Conservation (phyloP, 2,113 vertebrate species). For the Atractosteus spatula region DNA sequence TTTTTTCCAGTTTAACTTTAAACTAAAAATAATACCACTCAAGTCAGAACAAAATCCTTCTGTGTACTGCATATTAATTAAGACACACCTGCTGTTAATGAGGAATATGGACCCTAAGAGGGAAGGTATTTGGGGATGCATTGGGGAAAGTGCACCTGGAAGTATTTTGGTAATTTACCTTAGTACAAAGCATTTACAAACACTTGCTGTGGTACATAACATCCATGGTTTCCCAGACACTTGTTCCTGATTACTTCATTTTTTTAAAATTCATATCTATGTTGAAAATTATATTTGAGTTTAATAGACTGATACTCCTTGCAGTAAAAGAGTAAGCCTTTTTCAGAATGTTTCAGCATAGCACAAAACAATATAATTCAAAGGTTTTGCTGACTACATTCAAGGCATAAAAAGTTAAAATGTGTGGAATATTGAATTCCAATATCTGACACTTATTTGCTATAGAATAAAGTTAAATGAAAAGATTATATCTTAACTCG, state of each 20-base stretch:
- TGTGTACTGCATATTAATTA: background rate
- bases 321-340: no score
- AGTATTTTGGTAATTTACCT: no score
- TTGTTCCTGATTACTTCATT: no score
- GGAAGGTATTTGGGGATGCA: background rate
- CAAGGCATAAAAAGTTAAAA: background rate
- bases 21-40: background rate
- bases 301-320: no score
- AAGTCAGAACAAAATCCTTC: background rate
- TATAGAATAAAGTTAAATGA: background rate
- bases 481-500: background rate
- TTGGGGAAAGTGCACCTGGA: no score
- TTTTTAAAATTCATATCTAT: no score
- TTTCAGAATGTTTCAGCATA: no score
- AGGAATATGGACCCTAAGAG: background rate
- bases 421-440: background rate
- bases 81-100: background rate
- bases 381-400: background rate
- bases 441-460: background rate
- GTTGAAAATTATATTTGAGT: no score
- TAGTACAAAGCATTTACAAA: no score
- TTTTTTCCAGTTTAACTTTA: background rate
- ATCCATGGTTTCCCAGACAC: no score
- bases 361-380: background rate
- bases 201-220: no score